Conservation (phyloP, 2,888 invertebrate genomes). For the Drosophila neonasuta region DNA sequence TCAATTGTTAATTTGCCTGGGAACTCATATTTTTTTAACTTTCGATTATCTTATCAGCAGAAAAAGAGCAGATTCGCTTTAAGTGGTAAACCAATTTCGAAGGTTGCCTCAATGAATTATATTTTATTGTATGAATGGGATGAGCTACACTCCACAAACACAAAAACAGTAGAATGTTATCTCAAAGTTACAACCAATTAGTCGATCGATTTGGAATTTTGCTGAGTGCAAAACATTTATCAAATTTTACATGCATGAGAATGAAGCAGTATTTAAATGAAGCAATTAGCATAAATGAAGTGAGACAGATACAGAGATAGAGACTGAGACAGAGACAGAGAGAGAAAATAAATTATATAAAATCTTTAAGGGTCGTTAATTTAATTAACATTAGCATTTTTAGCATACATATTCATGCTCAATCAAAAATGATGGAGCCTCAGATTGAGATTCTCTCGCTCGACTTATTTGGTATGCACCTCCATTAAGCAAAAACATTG, state of each 20-base stretch:
- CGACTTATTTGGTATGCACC: constrained; percentile 65
- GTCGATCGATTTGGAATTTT: constrained; percentile 34
- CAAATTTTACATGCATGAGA: constrained; percentile 44
- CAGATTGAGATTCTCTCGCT: constrained; percentile 2
- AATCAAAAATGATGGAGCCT: constrained; percentile 50
- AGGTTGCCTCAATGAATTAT: constrained; percentile 9
- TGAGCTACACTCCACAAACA: neutral
- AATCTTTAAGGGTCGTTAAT: constrained; percentile 64
- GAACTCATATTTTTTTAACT: constrained; percentile 5
- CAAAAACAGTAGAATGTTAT: constrained; percentile 4
- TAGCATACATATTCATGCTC: constrained; percentile 71
- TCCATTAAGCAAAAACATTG: constrained; percentile 51
- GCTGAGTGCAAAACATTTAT: constrained; percentile 57
- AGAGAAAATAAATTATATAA: constrained; percentile 58
- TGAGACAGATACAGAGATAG: neutral
- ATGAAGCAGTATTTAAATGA: constrained; percentile 36
- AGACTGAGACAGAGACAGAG: constrained; percentile 6
- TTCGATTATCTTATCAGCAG: constrained; percentile 30
- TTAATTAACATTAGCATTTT: constrained; percentile 68
- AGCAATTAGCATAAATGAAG: constrained; percentile 39
- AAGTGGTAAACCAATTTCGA: neutral
- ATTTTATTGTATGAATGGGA: neutral
- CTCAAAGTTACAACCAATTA: constrained; percentile 40
- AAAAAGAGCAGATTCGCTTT: constrained; percentile 1
- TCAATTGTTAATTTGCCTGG: neutral